These are phyloP conservation scores for Catharus minimus DNA, from an alignment of 2,113 vertebrate species.

Conservation along the genomic window DNA sequence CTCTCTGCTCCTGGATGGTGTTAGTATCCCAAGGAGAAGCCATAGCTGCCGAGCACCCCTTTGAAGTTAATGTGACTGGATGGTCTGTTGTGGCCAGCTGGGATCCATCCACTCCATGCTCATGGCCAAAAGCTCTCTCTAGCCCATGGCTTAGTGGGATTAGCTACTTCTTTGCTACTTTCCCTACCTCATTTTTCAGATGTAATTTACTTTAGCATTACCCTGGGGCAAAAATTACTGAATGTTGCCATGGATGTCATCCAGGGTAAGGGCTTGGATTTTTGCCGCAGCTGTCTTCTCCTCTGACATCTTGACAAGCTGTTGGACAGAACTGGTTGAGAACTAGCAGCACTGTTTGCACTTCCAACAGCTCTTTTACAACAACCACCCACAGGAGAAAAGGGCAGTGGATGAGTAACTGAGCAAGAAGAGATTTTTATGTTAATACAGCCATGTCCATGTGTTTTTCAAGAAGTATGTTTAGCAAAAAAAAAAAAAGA, in stretches of 20 bases:
- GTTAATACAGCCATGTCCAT: constrained; percentile 1
- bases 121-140: background rate
- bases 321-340: constrained; percentile 7
- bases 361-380: constrained; percentile 28
- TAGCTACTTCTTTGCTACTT: constrained; percentile 9
- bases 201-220: constrained; percentile 4
- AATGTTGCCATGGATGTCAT: background rate
- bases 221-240: background rate
- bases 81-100: background rate
- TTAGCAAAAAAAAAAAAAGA: background rate
- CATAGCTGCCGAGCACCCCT: background rate
- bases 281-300: background rate
- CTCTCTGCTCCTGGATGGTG: background rate
- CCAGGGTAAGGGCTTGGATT: background rate
- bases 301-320: constrained; percentile 13
- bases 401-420: background rate
- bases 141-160: constrained; percentile 4
- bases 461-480: background rate
- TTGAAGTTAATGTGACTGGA: constrained; percentile 17
- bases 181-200: constrained; percentile 4
- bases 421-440: constrained; percentile 1
- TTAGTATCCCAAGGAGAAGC: background rate
- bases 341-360: constrained; percentile 2
- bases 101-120: background rate
- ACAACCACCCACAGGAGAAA: constrained; percentile 1